Evolutionary conservation across 2,888 invertebrate species (phyloP).

Genomic region (Cheilosia soror): DNA sequence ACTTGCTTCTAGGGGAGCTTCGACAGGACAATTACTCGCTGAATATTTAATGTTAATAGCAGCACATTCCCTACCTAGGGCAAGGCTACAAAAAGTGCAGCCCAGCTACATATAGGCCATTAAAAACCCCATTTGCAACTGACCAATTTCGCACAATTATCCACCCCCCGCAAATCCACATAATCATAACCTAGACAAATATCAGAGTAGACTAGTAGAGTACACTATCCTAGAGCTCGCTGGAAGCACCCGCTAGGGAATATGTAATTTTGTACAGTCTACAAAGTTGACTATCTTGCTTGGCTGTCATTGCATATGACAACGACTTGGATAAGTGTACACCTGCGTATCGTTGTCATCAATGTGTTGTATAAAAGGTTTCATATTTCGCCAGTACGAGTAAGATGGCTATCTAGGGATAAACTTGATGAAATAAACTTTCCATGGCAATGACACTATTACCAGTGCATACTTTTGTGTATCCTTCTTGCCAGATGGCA

Average conservation of each 20-base stretch:
- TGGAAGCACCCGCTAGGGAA: slow-evolving; percentile 60
- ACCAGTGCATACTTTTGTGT: slow-evolving; percentile 14
- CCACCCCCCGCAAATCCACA: slow-evolving; percentile 40
- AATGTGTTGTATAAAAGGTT: slow-evolving; percentile 37
- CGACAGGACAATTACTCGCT: slow-evolving; percentile 14
- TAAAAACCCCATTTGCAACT: slow-evolving; percentile 51
- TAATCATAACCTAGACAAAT: slow-evolving; percentile 64
- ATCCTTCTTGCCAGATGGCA: background rate
- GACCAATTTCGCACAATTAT: slow-evolving; percentile 71
- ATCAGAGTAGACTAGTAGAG: slow-evolving; percentile 41
- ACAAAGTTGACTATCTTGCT: slow-evolving; percentile 50
- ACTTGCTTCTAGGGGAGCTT: background rate
- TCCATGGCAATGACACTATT: slow-evolving; percentile 62
- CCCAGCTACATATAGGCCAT: slow-evolving; percentile 18
- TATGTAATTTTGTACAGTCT: slow-evolving; percentile 60
- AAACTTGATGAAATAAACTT: slow-evolving; percentile 66
- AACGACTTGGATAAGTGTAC: slow-evolving; percentile 64
- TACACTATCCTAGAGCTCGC: slow-evolving; percentile 30
- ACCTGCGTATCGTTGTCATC: slow-evolving; percentile 72
- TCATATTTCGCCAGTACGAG: background rate
- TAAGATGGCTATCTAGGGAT: slow-evolving; percentile 58
- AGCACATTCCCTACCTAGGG: slow-evolving; percentile 34
- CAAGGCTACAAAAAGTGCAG: slow-evolving; percentile 23
- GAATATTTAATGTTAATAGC: slow-evolving; percentile 56
- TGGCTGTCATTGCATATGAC: slow-evolving; percentile 49